These are phyloP conservation scores for Dasypus novemcinctus DNA, from an alignment of 2,113 vertebrate genomes.

Conservation along the genomic window DNA sequence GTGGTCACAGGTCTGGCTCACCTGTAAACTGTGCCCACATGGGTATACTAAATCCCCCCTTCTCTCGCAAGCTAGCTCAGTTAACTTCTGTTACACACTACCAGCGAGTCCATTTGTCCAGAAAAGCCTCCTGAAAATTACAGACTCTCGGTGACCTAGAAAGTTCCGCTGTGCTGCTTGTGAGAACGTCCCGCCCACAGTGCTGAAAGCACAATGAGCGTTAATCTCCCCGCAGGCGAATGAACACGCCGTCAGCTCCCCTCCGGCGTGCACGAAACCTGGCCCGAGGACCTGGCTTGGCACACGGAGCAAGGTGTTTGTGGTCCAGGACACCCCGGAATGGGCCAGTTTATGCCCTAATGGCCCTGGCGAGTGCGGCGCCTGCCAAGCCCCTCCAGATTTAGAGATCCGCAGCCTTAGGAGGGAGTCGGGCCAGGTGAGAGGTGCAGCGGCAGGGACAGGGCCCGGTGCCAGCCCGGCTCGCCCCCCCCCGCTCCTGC, in stretches of 20 bases:
- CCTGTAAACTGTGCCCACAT: background rate
- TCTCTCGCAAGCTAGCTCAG: background rate
- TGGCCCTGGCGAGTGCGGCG: background rate
- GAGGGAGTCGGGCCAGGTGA: background rate
- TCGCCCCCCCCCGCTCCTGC: background rate
- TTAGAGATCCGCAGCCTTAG: background rate
- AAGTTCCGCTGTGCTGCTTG: background rate
- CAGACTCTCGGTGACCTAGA: background rate
- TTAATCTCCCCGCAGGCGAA: slow-evolving; percentile 32
- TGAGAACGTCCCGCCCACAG: background rate
- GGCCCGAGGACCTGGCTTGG: slow-evolving; percentile 2
- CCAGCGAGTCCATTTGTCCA: background rate
- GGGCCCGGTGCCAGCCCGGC: background rate
- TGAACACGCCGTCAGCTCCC: slow-evolving; percentile 7
- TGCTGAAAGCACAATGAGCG: background rate
- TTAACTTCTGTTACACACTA: background rate
- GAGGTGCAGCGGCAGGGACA: background rate
- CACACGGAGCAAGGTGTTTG: background rate
- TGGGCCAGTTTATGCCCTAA: slow-evolving; percentile 46
- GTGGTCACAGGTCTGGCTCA: background rate
- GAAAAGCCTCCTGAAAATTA: slow-evolving; percentile 20
- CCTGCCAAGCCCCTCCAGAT: background rate
- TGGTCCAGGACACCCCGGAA: background rate
- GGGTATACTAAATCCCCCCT: background rate
- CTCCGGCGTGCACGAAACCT: background rate